Base-by-base conservation (phyloP, 2,888 invertebrate species). In the Oscheius myriophilus region DNA sequence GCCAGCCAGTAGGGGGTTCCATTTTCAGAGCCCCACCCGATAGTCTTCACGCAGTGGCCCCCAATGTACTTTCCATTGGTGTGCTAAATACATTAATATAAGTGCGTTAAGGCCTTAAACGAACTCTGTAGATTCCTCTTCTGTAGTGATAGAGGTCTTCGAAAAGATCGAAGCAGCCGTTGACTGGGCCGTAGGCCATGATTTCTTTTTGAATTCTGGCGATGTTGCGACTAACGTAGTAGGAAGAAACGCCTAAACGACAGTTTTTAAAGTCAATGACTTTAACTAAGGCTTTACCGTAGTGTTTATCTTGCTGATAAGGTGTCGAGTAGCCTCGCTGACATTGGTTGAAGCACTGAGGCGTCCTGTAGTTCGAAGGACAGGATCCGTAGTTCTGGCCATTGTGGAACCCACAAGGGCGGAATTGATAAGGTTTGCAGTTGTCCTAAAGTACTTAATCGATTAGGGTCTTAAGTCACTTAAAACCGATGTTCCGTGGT, bases 161-260 rank as follows among this genome's bases (percentile, higher is more conserved):
- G 83, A 92, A 95, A 1, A 95, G 95, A 0, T 91, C 91, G 86
- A 95, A 94, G 0, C 93, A 93, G 0, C 90, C 95, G 89, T 94
- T 94, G 0, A 95, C 93, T 0, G 95, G 94, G 21, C 75, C 75
- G 87, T 94, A 92, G 49, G 53, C 11, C 89, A 91, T 91, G 71
- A 95, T 91, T 87, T 95, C 95, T n/a, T 90, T 90, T 88, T 91
- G 92, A 81, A 95, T 94, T 4, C 41, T 90, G 2, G 90, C 88
- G 41, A 90, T 91, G 58, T 91, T 89, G 16, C 89, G 89, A 3
- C 87, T 86, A 3, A 93, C 80, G 14, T 33, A 23, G 42, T 63
- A 63, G 25, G 63, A 63, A 21, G n/a, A 7, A 33, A 9, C 33
- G 33, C 33, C 33, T 33, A 33, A 33, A 33, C 4, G 9, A 9